These are phyloP conservation scores for Drosophila neonasuta DNA, from an alignment of 2,888 invertebrate genomes.

Conservation along the genomic window DNA sequence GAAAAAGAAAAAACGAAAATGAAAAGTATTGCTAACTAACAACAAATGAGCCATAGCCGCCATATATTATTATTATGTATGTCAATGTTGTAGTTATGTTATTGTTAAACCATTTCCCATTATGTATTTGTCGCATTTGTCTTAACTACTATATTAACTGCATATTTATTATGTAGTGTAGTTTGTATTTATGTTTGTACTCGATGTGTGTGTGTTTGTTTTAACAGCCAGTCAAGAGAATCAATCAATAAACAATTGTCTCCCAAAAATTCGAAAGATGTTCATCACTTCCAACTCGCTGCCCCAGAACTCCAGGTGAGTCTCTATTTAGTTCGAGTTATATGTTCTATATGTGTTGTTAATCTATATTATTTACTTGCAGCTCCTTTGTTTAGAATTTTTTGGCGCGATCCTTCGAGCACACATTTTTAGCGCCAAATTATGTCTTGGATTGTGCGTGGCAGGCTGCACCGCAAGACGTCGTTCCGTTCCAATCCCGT, in stretches of 20 bases:
- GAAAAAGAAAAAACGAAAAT: conserved; percentile 1
- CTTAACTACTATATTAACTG: conserved; percentile 28
- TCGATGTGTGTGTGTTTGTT: conserved; percentile 31
- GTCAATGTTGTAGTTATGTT: conserved; percentile 55
- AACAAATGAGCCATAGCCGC: conserved; percentile 23
- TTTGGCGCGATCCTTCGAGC: conserved; percentile 62
- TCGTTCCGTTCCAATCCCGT: conserved; percentile 39
- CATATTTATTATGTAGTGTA: no score
- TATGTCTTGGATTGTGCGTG: conserved; percentile 51
- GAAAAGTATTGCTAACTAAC: conserved; percentile 26
- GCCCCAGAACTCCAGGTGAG: conserved; percentile 15
- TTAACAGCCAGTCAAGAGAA: conserved; percentile 38
- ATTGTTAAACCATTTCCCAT: conserved; percentile 40
- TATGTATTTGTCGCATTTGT: conserved; percentile 30
- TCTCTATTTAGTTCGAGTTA: conserved; percentile 25
- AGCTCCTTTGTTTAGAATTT: conserved; percentile 29
- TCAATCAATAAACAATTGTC: conserved; percentile 58
- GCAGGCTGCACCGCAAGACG: conserved; percentile 75
- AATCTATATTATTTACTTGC: conserved; percentile 24
- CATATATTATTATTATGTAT: conserved; percentile 39
- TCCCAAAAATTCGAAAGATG: conserved; percentile 32
- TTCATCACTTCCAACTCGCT: neutral
- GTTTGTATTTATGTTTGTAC: conserved; percentile 50
- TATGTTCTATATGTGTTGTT: conserved; percentile 7
- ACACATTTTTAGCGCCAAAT: conserved; percentile 69